Percentiles rank a stretch among this genome's conserved stretches.
Evolutionary conservation across 2,888 invertebrate species (phyloP).

Genomic region (Emesis castigata): DNA sequence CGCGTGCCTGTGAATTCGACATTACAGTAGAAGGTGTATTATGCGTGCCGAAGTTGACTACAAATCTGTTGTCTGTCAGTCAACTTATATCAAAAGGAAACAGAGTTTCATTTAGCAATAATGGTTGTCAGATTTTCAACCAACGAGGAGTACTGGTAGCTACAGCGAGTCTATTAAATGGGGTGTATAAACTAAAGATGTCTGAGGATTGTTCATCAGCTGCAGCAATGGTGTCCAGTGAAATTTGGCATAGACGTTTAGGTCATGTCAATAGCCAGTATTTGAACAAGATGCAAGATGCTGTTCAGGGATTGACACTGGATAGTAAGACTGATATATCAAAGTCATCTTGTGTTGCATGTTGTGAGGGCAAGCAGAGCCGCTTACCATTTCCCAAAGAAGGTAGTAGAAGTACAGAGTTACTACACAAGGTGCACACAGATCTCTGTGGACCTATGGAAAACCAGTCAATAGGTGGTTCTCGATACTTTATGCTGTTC

Average conservation of each 20-base stretch:
- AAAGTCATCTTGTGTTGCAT: conserved; percentile 30
- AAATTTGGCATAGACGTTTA: conserved; percentile 62
- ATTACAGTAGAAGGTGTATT: conserved; percentile 49
- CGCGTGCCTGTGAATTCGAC: conserved; percentile 36
- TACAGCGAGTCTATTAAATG: conserved; percentile 56
- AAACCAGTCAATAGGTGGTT: conserved; percentile 8
- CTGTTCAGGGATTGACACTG: conserved; percentile 57
- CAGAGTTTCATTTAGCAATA: conserved; percentile 51
- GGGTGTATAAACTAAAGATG: conserved; percentile 59
- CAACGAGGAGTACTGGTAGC: conserved; percentile 50
- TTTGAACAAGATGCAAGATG: conserved; percentile 62
- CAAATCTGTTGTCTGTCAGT: conserved; percentile 49
- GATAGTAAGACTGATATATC: conserved; percentile 53
- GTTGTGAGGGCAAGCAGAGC: conserved; percentile 17
- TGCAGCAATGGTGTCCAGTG: conserved; percentile 32
- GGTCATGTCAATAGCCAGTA: conserved; percentile 65
- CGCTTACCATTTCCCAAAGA: conserved; percentile 17
- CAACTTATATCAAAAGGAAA: conserved; percentile 62
- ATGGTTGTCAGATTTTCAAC: conserved; percentile 61
- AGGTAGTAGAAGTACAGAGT: conserved; percentile 13
- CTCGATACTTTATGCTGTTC: conserved; percentile 12
- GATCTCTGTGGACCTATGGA: conserved; percentile 17
- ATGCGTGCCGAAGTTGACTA: conserved; percentile 50
- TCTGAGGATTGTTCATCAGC: conserved; percentile 3
- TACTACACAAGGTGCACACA: conserved; percentile 6